These are phyloP conservation scores for Andinoacara biseriatus DNA, from an alignment of 2,113 vertebrate genomes.

Conservation along the genomic window DNA sequence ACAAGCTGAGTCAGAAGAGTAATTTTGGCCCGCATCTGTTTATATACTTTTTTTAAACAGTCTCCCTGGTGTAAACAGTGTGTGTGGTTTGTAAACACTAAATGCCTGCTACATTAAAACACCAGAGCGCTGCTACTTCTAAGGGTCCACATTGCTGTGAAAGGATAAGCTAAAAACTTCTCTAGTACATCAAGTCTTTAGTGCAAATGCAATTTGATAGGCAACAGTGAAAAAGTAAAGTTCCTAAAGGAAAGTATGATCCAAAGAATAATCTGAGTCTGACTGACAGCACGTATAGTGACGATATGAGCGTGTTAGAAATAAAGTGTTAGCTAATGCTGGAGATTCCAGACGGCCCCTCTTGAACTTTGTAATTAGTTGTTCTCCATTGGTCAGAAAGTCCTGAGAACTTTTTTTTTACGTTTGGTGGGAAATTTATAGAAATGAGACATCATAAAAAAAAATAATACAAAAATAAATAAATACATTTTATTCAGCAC, in stretches of 20 bases:
- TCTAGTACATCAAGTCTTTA: not conserved
- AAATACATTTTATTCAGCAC: not conserved
- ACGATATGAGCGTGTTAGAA: not conserved
- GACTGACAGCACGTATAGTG: not conserved
- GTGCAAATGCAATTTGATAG: not conserved
- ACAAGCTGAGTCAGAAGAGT: slow-evolving; percentile 47
- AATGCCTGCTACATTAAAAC: slow-evolving; percentile 46
- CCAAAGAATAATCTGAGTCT: not conserved
- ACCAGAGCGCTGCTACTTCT: slow-evolving; percentile 34
- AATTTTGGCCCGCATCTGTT: slow-evolving; percentile 52
- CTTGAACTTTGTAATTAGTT: no score
- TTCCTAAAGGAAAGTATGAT: not conserved
- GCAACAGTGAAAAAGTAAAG: not conserved
- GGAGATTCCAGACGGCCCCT: not conserved
- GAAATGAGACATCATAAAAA: not conserved
- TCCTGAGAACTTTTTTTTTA: not conserved
- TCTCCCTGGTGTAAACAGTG: slow-evolving; percentile 54
- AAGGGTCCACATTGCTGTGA: not conserved
- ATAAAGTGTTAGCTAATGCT: not conserved
- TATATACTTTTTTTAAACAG: slow-evolving; percentile 52
- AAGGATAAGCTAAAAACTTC: not conserved
- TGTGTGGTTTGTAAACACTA: slow-evolving; percentile 45
- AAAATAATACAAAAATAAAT: not conserved
- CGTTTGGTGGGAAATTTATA: not conserved
- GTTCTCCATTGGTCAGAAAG: no score